Base-by-base conservation (phyloP, 2,888 invertebrate species). In the Panopea generosa region DNA sequence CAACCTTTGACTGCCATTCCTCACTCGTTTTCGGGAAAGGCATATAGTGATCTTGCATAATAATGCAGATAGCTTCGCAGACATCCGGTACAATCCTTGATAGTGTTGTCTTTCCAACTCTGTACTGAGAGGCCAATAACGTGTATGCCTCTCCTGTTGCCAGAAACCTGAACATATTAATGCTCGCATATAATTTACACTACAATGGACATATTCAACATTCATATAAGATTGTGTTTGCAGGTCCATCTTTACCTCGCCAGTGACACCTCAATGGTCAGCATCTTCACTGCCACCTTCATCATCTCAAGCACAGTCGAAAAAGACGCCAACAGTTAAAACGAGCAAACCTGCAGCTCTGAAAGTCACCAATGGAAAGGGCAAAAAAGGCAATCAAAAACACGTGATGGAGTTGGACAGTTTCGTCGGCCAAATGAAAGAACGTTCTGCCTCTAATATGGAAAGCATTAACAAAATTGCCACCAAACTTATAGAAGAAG, bases 141-240 rank as follows among this genome's bases (percentile, higher is more conserved):
- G 40, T 40, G 43, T 47, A 62, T 18, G 53, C 24, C 45, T 69
- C 69, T 7, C 69, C 61, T 16, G 69, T 69, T 52, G 69, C 61
- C 29, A 69, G 53, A 33, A 38, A 68, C 52, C 68, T 60, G 52
- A 59, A 68, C 33, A 7, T 56, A 43, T 27, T 22, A 60, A 50
- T 33, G 33, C 33, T 33, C 11, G 4, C 33, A 33, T 33, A 33
- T 33, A 33, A 7, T 33, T 7, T 7, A 33, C 33, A 7, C 11
- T 33, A 4, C 4, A 7, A 7, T 33, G 11, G 11, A 33, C 11
- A 33, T 33, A 11, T 33, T 33, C 11, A 33, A 33, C 33, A 33
- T 33, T 33, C 11, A 4, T 33, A 33, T 33, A 33, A 33, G 4
- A 7, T 4, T 33, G 33, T 33, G 24, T 22, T 27, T 26, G 24